Evolutionary conservation across 1,140 invertebrate genomes (phyloP).

Genomic region (Drosophila pseudoananassae): DNA sequence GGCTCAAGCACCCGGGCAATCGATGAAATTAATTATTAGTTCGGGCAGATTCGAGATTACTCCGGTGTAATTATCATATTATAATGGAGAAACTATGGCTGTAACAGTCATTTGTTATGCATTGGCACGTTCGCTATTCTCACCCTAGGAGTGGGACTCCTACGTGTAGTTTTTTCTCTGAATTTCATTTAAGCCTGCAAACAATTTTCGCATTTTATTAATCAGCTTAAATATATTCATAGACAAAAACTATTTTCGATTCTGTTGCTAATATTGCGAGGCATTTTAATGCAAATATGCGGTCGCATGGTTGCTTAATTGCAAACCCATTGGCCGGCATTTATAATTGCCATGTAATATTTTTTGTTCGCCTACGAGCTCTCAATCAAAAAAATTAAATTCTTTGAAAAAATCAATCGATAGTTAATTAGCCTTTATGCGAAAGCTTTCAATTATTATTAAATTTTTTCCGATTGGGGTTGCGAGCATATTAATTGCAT

Average conservation of each 20-base stretch:
- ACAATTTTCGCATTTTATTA: slow-evolving; percentile 61
- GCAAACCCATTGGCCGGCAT: slow-evolving; percentile 51
- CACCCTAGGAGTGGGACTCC: background rate
- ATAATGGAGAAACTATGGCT: slow-evolving; percentile 26
- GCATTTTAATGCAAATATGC: slow-evolving; percentile 73
- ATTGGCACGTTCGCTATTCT: slow-evolving; percentile 23
- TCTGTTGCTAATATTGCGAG: slow-evolving; percentile 56
- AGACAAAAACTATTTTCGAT: slow-evolving; percentile 33
- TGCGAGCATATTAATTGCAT: slow-evolving; percentile 42
- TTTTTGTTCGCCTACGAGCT: slow-evolving; percentile 14
- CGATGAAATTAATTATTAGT: slow-evolving; percentile 74
- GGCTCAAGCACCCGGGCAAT: slow-evolving; percentile 11
- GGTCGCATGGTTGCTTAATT: slow-evolving; percentile 75
- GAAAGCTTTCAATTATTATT: slow-evolving; percentile 4
- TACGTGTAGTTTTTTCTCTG: slow-evolving; percentile 47
- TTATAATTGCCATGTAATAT: slow-evolving; percentile 67
- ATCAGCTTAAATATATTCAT: slow-evolving; percentile 57
- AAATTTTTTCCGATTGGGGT: slow-evolving; percentile 6
- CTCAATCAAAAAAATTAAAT: slow-evolving; percentile 9
- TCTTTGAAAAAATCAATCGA: slow-evolving; percentile 59
- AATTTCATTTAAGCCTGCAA: slow-evolving; percentile 38
- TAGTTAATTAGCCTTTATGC: slow-evolving; percentile 71
- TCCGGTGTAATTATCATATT: slow-evolving; percentile 57
- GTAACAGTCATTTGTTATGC: slow-evolving; percentile 33
- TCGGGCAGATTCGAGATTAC: slow-evolving; percentile 31